These are phyloP conservation scores for Hyalella azteca DNA, from an alignment of 2,888 invertebrate species.

Conservation along the genomic window DNA sequence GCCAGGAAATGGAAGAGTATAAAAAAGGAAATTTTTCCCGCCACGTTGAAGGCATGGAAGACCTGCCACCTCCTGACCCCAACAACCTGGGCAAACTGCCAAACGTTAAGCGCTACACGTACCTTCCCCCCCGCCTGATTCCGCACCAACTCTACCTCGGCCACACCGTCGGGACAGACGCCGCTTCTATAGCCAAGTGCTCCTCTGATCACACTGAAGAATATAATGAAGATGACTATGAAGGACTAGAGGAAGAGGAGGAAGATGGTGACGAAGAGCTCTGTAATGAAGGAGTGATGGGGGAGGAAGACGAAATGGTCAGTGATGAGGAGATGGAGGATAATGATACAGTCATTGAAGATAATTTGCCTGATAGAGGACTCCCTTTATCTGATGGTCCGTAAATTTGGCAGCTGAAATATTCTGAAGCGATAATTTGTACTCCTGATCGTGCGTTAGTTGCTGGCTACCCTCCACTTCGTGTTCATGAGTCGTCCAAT, in stretches of 20 bases:
- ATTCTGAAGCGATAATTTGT: no score
- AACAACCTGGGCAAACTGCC: constrained; percentile 13
- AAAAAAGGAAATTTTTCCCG: constrained; percentile 50
- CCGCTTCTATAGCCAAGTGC: background rate
- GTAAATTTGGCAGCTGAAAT: no score
- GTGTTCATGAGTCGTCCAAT: no score
- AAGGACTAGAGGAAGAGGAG: background rate
- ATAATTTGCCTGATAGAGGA: constrained; percentile 1
- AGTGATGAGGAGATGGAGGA: constrained; percentile 30
- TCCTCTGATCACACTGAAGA: no score
- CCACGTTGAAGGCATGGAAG: constrained; percentile 30
- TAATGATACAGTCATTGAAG: background rate
- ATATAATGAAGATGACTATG: background rate
- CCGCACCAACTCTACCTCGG: background rate
- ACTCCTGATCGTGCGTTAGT: no score
- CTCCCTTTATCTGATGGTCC: background rate
- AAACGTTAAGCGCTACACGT: background rate
- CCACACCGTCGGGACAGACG: constrained; percentile 17
- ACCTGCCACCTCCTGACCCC: constrained; percentile 27
- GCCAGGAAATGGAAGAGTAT: constrained; percentile 50
- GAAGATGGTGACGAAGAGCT: constrained; percentile 44
- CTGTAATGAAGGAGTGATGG: constrained; percentile 44
- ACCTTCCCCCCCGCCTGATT: constrained; percentile 8
- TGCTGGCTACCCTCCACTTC: no score
- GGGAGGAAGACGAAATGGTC: constrained; percentile 43